Evolutionary conservation across 1,140 invertebrate genomes (phyloP).

Genomic region (Episyrphus balteatus): DNA sequence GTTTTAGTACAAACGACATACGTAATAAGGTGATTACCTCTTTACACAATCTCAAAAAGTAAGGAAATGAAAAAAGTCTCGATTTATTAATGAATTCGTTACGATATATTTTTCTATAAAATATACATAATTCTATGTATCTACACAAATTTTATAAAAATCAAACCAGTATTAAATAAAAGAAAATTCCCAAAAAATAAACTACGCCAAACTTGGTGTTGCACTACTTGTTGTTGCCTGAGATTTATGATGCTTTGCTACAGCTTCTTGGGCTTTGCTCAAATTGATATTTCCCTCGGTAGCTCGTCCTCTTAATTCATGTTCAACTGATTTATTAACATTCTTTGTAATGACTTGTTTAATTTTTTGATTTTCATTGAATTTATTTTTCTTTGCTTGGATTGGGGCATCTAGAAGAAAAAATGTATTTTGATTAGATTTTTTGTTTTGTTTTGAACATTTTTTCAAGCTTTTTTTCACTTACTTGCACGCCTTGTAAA

Average conservation of each 20-base stretch:
- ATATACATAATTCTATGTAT: too few relatives aligned
- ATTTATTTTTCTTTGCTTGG: conserved; percentile 47
- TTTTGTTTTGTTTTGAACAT: background rate
- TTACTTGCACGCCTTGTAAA: conserved; percentile 41
- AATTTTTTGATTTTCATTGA: conserved; percentile 46
- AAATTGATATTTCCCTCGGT: conserved; percentile 39
- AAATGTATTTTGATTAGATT: background rate
- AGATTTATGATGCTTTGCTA: conserved; percentile 32
- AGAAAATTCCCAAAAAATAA: too few relatives aligned
- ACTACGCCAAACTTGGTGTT: too few relatives aligned
- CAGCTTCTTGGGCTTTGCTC: conserved; percentile 42
- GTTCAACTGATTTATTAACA: conserved; percentile 49
- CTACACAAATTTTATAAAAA: too few relatives aligned
- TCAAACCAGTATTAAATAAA: too few relatives aligned
- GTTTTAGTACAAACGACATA: too few relatives aligned
- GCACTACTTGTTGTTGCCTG: conserved; percentile 7
- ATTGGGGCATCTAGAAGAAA: conserved; percentile 42
- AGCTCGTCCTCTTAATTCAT: conserved; percentile 46
- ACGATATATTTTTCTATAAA: too few relatives aligned
- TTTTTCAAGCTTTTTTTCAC: conserved; percentile 3
- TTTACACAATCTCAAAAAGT: too few relatives aligned
- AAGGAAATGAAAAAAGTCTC: too few relatives aligned
- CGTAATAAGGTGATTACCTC: too few relatives aligned
- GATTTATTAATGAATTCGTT: too few relatives aligned
- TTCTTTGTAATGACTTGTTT: conserved; percentile 50